A percentile compares a stretch with the other conserved stretches of the same genome.
These are phyloP conservation scores for Sogatella furcifera DNA, from an alignment of 1,140 invertebrate species.

Conservation along the genomic window DNA sequence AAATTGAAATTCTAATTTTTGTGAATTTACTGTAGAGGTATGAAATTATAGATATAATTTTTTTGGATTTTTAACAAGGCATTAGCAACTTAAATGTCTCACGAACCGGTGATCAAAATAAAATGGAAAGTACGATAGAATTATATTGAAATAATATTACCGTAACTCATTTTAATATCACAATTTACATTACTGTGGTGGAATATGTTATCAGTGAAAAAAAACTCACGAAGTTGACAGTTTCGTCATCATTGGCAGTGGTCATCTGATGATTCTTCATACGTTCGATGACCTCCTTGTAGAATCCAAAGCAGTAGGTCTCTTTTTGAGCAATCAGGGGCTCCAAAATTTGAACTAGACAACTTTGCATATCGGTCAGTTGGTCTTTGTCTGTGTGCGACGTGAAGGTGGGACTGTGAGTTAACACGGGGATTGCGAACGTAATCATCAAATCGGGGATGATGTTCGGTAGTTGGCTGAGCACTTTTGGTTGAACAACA, in stretches of 20 bases:
- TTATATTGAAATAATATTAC: too few relatives aligned
- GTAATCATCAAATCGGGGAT: slow-evolving; percentile 93
- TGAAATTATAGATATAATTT: too few relatives aligned
- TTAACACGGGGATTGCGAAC: slow-evolving; percentile 85
- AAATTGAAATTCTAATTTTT: too few relatives aligned
- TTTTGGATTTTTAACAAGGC: too few relatives aligned
- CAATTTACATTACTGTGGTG: too few relatives aligned
- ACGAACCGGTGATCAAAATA: too few relatives aligned
- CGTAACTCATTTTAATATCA: too few relatives aligned
- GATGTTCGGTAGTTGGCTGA: slow-evolving; percentile 69
- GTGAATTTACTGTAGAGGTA: too few relatives aligned
- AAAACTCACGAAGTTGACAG: slow-evolving; percentile 63
- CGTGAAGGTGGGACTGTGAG: slow-evolving; percentile 79
- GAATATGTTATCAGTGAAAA: too few relatives aligned
- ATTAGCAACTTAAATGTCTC: too few relatives aligned
- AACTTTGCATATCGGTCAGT: slow-evolving; percentile 65
- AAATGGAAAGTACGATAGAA: too few relatives aligned
- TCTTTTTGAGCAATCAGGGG: slow-evolving; percentile 87
- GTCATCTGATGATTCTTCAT: slow-evolving; percentile 89
- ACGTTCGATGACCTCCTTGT: slow-evolving; percentile 83
- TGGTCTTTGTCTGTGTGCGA: slow-evolving; percentile 61
- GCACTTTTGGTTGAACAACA: slow-evolving; percentile 42
- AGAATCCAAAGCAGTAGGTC: slow-evolving; percentile 91
- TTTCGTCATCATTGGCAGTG: slow-evolving; percentile 67
- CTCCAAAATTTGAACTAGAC: slow-evolving; percentile 88